phyloP scores from a whole-genome alignment of 1,140 invertebrate species.

The Anastatus disparis region DNA sequence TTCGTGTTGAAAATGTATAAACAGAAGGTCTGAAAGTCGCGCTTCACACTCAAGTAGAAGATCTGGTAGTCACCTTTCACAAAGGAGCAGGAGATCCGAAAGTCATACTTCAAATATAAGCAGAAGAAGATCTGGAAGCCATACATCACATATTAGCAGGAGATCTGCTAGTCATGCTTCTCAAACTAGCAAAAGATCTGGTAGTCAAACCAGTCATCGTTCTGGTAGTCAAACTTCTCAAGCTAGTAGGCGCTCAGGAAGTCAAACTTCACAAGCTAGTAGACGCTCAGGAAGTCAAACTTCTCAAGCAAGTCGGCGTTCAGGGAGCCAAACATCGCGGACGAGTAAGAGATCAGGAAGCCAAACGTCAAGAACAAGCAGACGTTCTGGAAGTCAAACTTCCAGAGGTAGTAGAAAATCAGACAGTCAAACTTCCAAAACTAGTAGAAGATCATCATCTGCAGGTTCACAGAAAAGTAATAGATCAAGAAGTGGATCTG shows the following conservation, averaged over 20 bases:
- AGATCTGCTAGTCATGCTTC: constrained; percentile 45
- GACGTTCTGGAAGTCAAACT: constrained; percentile 34
- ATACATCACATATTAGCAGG: constrained; percentile 16
- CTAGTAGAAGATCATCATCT: constrained; percentile 68
- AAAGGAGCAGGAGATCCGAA: constrained; percentile 38
- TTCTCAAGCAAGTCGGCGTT: constrained; percentile 33
- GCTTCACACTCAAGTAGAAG: too few relatives aligned
- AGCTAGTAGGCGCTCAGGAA: constrained; percentile 31
- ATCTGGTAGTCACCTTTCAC: constrained; percentile 21
- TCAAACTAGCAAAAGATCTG: constrained; percentile 49
- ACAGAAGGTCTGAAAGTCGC: constrained; percentile 44
- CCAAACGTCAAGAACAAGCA: constrained; percentile 20
- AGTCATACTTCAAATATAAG: constrained; percentile 46
- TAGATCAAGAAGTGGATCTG: constrained; percentile 43
- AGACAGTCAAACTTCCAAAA: constrained; percentile 28
- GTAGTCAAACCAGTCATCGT: constrained; percentile 44
- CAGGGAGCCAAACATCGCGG: constrained; percentile 27
- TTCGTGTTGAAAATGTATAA: too few relatives aligned
- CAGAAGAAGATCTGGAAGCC: constrained; percentile 48
- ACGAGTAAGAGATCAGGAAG: constrained; percentile 29
- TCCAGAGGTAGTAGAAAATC: constrained; percentile 37
- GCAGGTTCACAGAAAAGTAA: constrained; percentile 59
- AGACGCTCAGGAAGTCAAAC: constrained; percentile 45
- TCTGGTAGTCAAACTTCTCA: constrained; percentile 36
- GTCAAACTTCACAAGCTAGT: constrained; percentile 39